These are phyloP conservation scores for Coelopa frigida DNA, from an alignment of 1,140 invertebrate genomes.

Conservation along the genomic window DNA sequence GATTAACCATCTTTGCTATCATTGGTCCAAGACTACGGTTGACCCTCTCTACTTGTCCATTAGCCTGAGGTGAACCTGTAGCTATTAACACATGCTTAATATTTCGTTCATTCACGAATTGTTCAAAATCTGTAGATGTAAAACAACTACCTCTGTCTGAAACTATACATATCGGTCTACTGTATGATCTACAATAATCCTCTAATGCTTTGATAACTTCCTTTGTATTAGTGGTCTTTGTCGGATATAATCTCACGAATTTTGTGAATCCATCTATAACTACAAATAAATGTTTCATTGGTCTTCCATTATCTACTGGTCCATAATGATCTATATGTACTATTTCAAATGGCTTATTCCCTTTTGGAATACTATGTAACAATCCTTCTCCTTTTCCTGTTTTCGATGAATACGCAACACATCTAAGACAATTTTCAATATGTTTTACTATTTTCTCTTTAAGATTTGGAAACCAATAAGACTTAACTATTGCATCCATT, in stretches of 20 bases:
- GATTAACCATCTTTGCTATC: too few relatives aligned
- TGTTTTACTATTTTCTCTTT: conserved; percentile 19
- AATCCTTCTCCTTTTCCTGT: conserved; percentile 26
- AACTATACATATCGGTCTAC: conserved; percentile 22
- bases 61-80: too few relatives aligned
- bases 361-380: conserved; percentile 28
- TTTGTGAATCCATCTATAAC: too few relatives aligned
- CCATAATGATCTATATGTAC: conserved; percentile 31
- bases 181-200: conserved; percentile 15
- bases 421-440: conserved; percentile 27
- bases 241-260: conserved; percentile 14
- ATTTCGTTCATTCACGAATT: conserved; percentile 13
- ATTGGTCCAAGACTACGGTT: too few relatives aligned
- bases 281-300: conserved; percentile 45
- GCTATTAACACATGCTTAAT: too few relatives aligned
- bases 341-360: conserved; percentile 18
- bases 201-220: conserved; percentile 23
- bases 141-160: conserved; percentile 29
- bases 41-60: too few relatives aligned
- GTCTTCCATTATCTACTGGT: conserved; percentile 29
- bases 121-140: conserved; percentile 24
- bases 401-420: conserved; percentile 22
- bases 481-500: conserved; percentile 15
- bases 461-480: conserved; percentile 33
- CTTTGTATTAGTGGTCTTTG: conserved; percentile 19